Base-by-base conservation (phyloP, 2,113 vertebrate species). In the Podarcis cretensis region DNA sequence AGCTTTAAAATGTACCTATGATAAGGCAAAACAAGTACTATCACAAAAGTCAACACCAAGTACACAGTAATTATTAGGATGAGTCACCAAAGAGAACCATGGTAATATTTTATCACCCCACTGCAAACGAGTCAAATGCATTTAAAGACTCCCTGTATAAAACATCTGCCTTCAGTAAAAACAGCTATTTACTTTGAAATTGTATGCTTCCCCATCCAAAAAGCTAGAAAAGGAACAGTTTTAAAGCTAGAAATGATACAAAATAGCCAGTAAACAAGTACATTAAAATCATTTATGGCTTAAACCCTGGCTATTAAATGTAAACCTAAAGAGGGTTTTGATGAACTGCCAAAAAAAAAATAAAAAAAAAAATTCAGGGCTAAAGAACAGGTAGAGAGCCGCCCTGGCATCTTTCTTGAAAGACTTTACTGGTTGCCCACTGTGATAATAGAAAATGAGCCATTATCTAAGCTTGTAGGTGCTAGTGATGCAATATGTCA, bases 1-100 rank as follows among this genome's bases (percentile, higher is more conserved):
- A 77, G 40, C 83, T 88, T 35, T 81, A 76, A 48, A 75, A 83
- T 77, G n/a, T 88, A 88, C 73, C 73, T 35, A 83, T 78, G 87
- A 68, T 77, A 88, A 69, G 59, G 21, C 73, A 83, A 78, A 88
- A 78, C 73, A 88, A 76, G 68, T 77, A 35, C 87, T 83, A 35
- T 69, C 65, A n/a, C 74, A 75, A 88, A 83, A 84, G 81, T 77
- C 73, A 88, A 77, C 59, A 43, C 63, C 59, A 5, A 82, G 87
- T 74, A 83, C 73, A 48, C 59, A 68, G n/a, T 77, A 77, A 88
- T 83, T 88, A 88, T 66, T 77, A 77, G 30, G 73, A 68, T 88
- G 87, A 83, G 37, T 88, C 87, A 88, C 40, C 59, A 83, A 73
- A 87, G 5, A 86, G 59, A 83, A 35, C 20, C 71, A 75, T 66